Percentiles rank a stretch among this genome's conserved stretches.
These are phyloP conservation scores for Loripinus fragilis DNA, from an alignment of 2,888 invertebrate genomes.

Conservation along the genomic window DNA sequence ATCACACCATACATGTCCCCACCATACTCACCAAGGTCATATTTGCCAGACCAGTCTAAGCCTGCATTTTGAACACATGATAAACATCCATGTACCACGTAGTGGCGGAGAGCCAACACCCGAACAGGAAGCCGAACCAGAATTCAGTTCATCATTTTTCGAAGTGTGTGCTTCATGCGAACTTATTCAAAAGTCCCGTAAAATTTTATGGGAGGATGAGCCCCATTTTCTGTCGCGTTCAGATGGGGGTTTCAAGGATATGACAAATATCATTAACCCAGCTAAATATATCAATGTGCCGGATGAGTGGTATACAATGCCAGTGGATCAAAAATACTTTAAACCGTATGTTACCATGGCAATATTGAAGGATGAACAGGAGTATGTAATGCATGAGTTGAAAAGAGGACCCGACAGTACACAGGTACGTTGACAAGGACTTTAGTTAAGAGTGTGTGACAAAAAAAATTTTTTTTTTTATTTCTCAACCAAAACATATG, in stretches of 20 bases:
- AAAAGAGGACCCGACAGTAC: conserved; percentile 74
- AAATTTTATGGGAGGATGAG: conserved; percentile 74
- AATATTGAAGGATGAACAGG: conserved; percentile 75
- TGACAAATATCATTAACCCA: conserved; percentile 66
- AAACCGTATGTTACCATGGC: conserved; percentile 75
- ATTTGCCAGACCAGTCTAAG: conserved; percentile 48
- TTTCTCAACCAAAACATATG: too few relatives aligned
- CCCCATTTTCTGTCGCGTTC: conserved; percentile 55
- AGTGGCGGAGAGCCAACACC: conserved; percentile 30
- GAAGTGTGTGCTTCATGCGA: conserved; percentile 66
- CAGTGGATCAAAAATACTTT: conserved; percentile 76
- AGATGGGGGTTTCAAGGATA: conserved; percentile 54
- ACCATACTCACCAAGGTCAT: conserved; percentile 38
- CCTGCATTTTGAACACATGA: conserved; percentile 60
- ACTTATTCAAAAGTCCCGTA: conserved; percentile 63
- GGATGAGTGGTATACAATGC: conserved; percentile 77
- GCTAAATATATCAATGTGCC: conserved; percentile 75
- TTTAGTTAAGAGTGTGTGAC: too few relatives aligned
- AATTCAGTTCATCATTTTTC: conserved; percentile 46
- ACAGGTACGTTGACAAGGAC: conserved; percentile 75
- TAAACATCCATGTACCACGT: conserved; percentile 51
- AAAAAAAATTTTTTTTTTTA: too few relatives aligned
- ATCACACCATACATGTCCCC: not conserved
- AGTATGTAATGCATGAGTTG: conserved; percentile 74
- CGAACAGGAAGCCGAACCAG: conserved; percentile 34